These are phyloP conservation scores for Drosophila macrospina DNA, from an alignment of 2,888 invertebrate genomes.

Conservation along the genomic window DNA sequence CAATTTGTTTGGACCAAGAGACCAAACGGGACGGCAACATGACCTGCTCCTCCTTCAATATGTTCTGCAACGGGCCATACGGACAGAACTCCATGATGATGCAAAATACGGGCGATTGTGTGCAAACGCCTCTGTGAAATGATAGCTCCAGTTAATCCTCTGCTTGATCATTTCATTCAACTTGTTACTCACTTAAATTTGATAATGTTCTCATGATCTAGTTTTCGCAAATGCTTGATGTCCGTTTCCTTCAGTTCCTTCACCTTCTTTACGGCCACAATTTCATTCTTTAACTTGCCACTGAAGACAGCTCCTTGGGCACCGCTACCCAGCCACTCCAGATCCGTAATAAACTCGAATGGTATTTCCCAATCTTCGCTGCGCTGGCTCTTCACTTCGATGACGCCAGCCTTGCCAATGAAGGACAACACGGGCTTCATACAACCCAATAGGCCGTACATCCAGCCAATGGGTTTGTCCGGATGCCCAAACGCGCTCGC, in stretches of 20 bases:
- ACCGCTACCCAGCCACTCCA: slow-evolving; percentile 97
- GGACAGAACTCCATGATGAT: slow-evolving; percentile 99
- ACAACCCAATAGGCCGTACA: slow-evolving; percentile 94
- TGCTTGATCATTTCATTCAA: not conserved
- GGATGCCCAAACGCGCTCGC: slow-evolving; percentile 84
- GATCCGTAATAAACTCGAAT: slow-evolving; percentile 94
- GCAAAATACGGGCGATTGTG: slow-evolving; percentile 95
- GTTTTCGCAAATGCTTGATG: slow-evolving; percentile 94
- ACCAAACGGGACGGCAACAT: slow-evolving; percentile 94
- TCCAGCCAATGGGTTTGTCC: slow-evolving; percentile 89
- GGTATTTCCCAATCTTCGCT: slow-evolving; percentile 97
- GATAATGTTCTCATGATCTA: slow-evolving; percentile 98
- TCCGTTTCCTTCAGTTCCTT: slow-evolving; percentile 96
- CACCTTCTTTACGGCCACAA: slow-evolving; percentile 98
- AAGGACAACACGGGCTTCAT: slow-evolving; percentile 95
- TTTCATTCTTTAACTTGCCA: slow-evolving; percentile 92
- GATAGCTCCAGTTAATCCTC: not conserved
- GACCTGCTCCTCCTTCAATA: slow-evolving; percentile 92
- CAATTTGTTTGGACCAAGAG: slow-evolving; percentile 98
- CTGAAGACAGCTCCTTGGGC: slow-evolving; percentile 98
- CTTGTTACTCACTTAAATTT: slow-evolving; percentile 86
- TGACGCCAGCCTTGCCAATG: slow-evolving; percentile 91
- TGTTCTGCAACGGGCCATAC: slow-evolving; percentile 96
- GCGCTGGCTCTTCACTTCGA: slow-evolving; percentile 88
- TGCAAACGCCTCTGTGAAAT: slow-evolving; percentile 93